A percentile compares a stretch with the other conserved stretches of the same genome.
Conservation (phyloP, 1,140 invertebrate species). For the Sinella curviseta region DNA sequence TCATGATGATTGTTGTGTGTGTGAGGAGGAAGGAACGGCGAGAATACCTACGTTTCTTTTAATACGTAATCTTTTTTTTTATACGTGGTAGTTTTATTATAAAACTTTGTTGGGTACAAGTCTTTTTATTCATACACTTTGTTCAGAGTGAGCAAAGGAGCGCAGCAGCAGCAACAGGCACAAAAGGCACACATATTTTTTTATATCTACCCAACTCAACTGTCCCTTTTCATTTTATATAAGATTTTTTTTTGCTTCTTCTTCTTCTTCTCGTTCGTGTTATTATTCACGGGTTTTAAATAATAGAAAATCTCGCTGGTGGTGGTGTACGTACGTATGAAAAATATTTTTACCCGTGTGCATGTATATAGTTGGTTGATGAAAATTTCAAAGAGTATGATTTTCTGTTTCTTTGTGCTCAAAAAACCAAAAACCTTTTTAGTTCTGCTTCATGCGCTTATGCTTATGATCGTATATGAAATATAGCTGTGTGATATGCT, state of each 20-base stretch:
- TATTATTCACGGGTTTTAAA: background rate
- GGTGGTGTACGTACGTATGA: background rate
- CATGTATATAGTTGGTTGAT: too few species aligned
- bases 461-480: background rate
- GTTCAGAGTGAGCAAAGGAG: too few species aligned
- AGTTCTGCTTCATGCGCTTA: conserved; percentile 26
- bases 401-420: background rate
- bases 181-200: too few species aligned
- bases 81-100: background rate
- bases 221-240: conserved; percentile 7
- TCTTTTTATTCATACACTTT: too few species aligned
- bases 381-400: background rate
- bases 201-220: too few species aligned
- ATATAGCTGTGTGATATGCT: background rate
- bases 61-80: background rate
- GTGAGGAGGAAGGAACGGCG: too few species aligned
- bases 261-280: background rate
- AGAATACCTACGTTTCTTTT: background rate
- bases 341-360: background rate
- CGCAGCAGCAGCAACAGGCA: background rate
- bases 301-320: background rate
- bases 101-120: background rate
- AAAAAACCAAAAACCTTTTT: conserved; percentile 14
- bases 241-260: background rate
- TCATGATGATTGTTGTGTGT: background rate